These are phyloP conservation scores for Bombyx huttoni DNA, from an alignment of 2,888 invertebrate genomes.

Conservation along the genomic window DNA sequence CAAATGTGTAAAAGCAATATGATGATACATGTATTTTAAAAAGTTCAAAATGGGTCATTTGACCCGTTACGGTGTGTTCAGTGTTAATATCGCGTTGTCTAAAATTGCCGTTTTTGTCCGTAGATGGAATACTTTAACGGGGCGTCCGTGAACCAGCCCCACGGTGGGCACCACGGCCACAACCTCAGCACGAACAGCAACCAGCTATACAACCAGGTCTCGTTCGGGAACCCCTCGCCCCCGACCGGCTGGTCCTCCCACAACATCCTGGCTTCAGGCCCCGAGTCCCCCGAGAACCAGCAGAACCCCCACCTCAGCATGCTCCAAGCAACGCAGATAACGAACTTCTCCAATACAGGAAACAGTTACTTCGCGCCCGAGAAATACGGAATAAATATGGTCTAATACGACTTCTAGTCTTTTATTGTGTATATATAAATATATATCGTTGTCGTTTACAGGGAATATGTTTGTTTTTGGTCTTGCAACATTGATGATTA, in stretches of 20 bases:
- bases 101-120: too few relatives aligned
- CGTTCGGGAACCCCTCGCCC: conserved; percentile 63
- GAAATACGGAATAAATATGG: conserved; percentile 70
- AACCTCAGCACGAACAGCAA: conserved; percentile 58
- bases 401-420: conserved; percentile 56
- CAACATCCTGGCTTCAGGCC: conserved; percentile 57
- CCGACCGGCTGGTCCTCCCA: conserved; percentile 61
- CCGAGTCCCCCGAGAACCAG: conserved; percentile 61
- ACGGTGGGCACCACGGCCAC: conserved; percentile 55
- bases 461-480: conserved; percentile 9
- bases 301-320: conserved; percentile 62
- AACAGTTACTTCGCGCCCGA: conserved; percentile 67
- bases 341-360: conserved; percentile 67
- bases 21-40: too few relatives aligned
- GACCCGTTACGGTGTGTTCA: too few relatives aligned
- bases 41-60: too few relatives aligned
- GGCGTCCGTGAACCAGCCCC: conserved; percentile 55
- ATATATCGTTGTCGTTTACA: conserved; percentile 10
- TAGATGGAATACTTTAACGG: conserved; percentile 72
- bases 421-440: conserved; percentile 28
- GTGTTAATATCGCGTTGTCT: too few relatives aligned
- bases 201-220: conserved; percentile 66
- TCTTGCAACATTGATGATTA: not conserved
- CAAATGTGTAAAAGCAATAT: too few relatives aligned
- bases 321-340: conserved; percentile 63